Percentiles rank a stretch among this genome's conserved stretches.
phyloP scores from a whole-genome alignment of 1,140 invertebrate species.

The Pissodes strobi region DNA sequence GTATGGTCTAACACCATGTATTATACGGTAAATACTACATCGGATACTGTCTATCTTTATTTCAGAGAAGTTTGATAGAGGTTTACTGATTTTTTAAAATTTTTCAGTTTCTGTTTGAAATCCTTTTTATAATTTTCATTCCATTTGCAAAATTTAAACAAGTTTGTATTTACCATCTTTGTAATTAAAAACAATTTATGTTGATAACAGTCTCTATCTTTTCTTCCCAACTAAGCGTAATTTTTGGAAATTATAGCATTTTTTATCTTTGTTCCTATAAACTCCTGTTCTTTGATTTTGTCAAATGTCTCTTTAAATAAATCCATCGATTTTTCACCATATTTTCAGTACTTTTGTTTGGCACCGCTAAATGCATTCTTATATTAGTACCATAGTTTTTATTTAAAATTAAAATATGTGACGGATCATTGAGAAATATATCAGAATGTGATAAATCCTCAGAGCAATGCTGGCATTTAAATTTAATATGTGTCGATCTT shows the following conservation, averaged over 20 bases:
- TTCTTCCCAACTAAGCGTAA: not conserved
- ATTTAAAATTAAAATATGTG: not conserved
- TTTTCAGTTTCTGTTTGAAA: no score
- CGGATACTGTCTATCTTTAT: no score
- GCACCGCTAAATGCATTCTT: not conserved
- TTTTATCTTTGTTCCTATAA: not conserved
- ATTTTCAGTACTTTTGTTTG: not conserved
- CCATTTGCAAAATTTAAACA: no score
- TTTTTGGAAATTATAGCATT: not conserved
- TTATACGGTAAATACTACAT: no score
- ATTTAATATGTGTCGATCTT: not conserved
- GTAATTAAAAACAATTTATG: no score
- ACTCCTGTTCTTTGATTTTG: not conserved
- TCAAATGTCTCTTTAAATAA: not conserved
- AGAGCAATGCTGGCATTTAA: not conserved
- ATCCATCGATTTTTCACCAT: not conserved
- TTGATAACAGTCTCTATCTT: not conserved
- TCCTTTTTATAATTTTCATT: no score
- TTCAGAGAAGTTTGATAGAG: no score
- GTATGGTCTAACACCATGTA: no score
- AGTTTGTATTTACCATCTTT: no score
- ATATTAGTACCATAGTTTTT: not conserved
- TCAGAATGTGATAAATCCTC: not conserved
- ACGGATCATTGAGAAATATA: not conserved
- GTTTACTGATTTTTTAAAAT: no score